Evolutionary conservation across 2,888 invertebrate species (phyloP).

Genomic region (Linnaemya tessellans): DNA sequence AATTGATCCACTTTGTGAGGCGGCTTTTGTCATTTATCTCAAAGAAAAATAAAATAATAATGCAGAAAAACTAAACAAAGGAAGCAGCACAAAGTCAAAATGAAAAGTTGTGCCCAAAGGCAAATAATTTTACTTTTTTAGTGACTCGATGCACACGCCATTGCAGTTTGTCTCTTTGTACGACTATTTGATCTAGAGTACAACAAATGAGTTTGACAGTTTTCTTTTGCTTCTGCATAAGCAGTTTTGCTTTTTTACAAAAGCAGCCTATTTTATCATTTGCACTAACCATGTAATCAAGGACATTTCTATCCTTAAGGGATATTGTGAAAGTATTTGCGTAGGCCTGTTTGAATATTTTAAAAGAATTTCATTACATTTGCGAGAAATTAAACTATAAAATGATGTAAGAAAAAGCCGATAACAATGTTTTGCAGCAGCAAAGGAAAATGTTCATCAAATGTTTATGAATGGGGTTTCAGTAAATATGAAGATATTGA

Average conservation of each 20-base stretch:
- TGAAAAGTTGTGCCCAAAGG: slow-evolving; percentile 44
- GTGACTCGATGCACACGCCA: not conserved
- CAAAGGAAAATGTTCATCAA: not conserved
- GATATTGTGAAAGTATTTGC: slow-evolving; percentile 56
- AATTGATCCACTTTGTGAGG: slow-evolving; percentile 38
- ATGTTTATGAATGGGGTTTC: not conserved
- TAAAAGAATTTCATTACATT: slow-evolving; percentile 22
- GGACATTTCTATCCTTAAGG: slow-evolving; percentile 58
- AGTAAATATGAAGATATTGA: not conserved
- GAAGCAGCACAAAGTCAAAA: slow-evolving; percentile 39
- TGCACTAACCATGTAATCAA: slow-evolving; percentile 64
- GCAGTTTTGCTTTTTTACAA: slow-evolving; percentile 20
- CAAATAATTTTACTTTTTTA: slow-evolving; percentile 43
- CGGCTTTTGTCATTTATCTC: not conserved
- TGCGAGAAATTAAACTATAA: slow-evolving; percentile 2
- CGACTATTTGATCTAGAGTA: not conserved
- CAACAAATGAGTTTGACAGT: slow-evolving; percentile 19
- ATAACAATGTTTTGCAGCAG: slow-evolving; percentile 15
- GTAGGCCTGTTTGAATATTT: slow-evolving; percentile 9
- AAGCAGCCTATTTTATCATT: slow-evolving; percentile 36
- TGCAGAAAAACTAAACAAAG: slow-evolving; percentile 9
- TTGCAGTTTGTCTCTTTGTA: not conserved
- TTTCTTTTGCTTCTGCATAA: not conserved
- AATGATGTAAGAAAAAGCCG: not conserved
- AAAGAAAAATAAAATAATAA: slow-evolving; percentile 24